Evolutionary conservation across 2,797 vertebrate genomes (phyloP).

Genomic region (Amphiprion clarkii): DNA sequence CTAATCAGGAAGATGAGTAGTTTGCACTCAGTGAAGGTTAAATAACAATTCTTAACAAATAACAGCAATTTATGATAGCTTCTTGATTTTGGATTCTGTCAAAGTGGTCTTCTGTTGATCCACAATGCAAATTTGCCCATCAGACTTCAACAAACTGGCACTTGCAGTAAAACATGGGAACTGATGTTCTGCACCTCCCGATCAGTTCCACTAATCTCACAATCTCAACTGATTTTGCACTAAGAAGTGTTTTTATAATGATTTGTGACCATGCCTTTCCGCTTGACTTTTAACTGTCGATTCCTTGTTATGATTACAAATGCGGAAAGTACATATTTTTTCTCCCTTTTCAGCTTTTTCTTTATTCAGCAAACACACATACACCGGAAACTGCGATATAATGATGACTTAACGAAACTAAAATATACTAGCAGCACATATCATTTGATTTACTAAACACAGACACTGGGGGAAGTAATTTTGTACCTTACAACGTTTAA

Average conservation of each 20-base stretch:
- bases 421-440: neutral
- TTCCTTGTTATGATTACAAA: neutral
- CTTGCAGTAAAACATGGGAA: too few species aligned
- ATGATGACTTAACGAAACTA: too few species aligned
- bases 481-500: constrained; percentile 3
- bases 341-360: neutral
- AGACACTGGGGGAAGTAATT: neutral
- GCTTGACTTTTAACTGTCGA: constrained; percentile 13
- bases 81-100: too few species aligned
- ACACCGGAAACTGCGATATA: too few species aligned
- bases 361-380: constrained; percentile 5
- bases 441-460: neutral
- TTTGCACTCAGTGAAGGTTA: neutral
- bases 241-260: neutral
- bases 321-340: neutral
- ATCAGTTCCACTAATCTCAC: neutral
- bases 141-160: too few species aligned
- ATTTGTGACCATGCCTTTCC: neutral
- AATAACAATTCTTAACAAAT: neutral
- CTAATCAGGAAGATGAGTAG: too few species aligned
- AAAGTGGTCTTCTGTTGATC: too few species aligned
- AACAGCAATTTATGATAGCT: too few species aligned
- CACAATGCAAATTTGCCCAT: too few species aligned
- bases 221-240: neutral
- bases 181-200: too few species aligned